Conservation (phyloP, 2,113 vertebrate species). For the Uria lomvia region DNA sequence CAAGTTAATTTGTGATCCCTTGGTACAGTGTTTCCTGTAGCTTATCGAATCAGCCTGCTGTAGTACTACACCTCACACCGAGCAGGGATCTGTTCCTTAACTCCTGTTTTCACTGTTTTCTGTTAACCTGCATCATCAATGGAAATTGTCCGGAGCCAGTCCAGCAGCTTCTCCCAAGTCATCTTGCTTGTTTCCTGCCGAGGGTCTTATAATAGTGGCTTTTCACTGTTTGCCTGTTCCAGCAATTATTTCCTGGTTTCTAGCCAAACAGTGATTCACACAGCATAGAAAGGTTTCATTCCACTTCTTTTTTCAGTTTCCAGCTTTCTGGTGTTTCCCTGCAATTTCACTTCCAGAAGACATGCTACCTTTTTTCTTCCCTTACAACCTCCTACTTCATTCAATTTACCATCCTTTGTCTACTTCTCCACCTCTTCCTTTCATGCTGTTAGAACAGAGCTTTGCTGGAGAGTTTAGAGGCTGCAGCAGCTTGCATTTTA, state of each 20-base stretch:
- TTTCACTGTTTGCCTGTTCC: slow-evolving; percentile 38
- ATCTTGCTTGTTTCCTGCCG: slow-evolving; percentile 14
- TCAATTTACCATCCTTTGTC: not conserved
- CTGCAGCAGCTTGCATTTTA: not conserved
- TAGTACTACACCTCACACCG: not conserved
- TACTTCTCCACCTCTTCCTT: not conserved
- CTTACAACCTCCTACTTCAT: not conserved
- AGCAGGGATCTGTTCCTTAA: not conserved
- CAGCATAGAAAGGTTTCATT: slow-evolving; percentile 41
- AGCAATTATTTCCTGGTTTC: slow-evolving; percentile 58
- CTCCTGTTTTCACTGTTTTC: not conserved
- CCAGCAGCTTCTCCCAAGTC: slow-evolving; percentile 34
- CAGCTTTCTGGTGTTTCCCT: slow-evolving; percentile 49
- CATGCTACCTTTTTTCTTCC: not conserved
- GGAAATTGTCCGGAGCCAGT: not conserved
- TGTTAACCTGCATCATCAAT: not conserved
- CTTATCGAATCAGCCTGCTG: not conserved
- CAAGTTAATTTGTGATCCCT: not conserved
- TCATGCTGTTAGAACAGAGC: not conserved
- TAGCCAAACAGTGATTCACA: slow-evolving; percentile 50
- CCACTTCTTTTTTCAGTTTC: slow-evolving; percentile 47
- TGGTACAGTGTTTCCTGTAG: not conserved
- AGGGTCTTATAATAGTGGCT: slow-evolving; percentile 31
- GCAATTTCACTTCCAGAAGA: slow-evolving; percentile 21
- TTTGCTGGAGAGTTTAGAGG: not conserved